phyloP scores from a whole-genome alignment of 1,140 invertebrate genomes.

The Drosophila nasuta region DNA sequence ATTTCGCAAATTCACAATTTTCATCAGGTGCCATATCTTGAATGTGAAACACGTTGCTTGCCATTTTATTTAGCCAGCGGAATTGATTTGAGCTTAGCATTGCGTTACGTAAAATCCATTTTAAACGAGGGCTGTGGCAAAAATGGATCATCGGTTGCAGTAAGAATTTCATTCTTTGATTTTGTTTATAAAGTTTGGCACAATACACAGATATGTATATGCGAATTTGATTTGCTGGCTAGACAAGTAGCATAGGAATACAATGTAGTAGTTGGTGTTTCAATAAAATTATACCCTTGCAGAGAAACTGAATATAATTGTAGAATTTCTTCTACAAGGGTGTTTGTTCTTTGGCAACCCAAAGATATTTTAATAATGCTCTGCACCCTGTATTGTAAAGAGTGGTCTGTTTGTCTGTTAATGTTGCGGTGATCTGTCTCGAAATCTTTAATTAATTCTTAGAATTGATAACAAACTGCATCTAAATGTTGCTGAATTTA shows the following conservation, averaged over 20 bases:
- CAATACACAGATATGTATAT: slow-evolving; percentile 20
- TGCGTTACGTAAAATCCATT: slow-evolving; percentile 88
- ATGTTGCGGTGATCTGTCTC: neutral
- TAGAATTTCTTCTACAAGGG: slow-evolving; percentile 8
- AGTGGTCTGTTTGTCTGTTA: neutral
- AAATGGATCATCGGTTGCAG: slow-evolving; percentile 96
- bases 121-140: slow-evolving; percentile 97
- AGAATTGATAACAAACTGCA: no score
- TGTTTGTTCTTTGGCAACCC: slow-evolving; percentile 8
- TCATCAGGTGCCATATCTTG: slow-evolving; percentile 67
- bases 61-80: slow-evolving; percentile 79
- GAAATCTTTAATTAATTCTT: neutral
- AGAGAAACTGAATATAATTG: neutral
- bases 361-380: neutral
- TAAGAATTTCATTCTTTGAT: slow-evolving; percentile 86
- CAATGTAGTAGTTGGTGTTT: neutral
- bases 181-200: slow-evolving; percentile 27
- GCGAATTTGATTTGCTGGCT: slow-evolving; percentile 12
- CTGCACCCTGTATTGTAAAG: neutral
- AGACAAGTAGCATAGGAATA: neutral
- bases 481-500: no score
- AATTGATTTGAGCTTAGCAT: slow-evolving; percentile 72
- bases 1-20: slow-evolving; percentile 31
- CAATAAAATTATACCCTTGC: slow-evolving; percentile 3
- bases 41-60: slow-evolving; percentile 70